Evolutionary conservation across 2,113 vertebrate genomes (phyloP).

Genomic region (Lonchura striata): DNA sequence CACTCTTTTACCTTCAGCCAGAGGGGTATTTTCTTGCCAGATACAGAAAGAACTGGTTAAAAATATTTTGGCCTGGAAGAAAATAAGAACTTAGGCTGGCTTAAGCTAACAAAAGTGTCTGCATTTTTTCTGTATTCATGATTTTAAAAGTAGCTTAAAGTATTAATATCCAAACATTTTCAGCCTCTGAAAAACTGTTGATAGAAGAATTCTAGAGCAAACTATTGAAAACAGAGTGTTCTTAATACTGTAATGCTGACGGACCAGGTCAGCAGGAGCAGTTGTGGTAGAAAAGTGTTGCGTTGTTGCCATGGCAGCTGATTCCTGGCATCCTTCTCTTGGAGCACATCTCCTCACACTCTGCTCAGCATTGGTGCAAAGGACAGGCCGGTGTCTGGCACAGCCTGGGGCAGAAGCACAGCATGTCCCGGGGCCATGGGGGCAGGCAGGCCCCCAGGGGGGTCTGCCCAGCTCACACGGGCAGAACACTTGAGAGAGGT

Average conservation of each 20-base stretch:
- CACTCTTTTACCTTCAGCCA: neutral
- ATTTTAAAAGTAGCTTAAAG: conserved; percentile 31
- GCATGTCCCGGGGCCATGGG: fast-evolving
- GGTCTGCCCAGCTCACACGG: neutral
- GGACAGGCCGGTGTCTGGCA: fast-evolving
- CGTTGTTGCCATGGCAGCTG: neutral
- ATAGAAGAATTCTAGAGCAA: neutral
- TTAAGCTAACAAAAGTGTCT: conserved; percentile 30
- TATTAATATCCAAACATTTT: conserved; percentile 12
- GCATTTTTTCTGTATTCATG: conserved; percentile 24
- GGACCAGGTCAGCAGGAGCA: neutral
- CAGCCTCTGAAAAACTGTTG: neutral
- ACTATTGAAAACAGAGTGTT: neutral
- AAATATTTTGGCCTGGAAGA: neutral
- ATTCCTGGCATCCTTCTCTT: neutral
- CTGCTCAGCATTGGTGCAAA: fast-evolving
- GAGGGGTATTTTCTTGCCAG: neutral
- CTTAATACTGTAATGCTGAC: neutral
- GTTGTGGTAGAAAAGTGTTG: neutral
- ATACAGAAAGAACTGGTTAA: neutral
- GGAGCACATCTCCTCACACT: neutral
- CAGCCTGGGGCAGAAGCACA: neutral
- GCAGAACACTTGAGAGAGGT: neutral
- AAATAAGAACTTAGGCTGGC: conserved; percentile 27
- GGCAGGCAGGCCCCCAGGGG: neutral